Evolutionary conservation across 2,113 vertebrate species (phyloP), one percentile per base, ranked within the genome.

Genomic region (Neomonachus schauinslandi): DNA sequence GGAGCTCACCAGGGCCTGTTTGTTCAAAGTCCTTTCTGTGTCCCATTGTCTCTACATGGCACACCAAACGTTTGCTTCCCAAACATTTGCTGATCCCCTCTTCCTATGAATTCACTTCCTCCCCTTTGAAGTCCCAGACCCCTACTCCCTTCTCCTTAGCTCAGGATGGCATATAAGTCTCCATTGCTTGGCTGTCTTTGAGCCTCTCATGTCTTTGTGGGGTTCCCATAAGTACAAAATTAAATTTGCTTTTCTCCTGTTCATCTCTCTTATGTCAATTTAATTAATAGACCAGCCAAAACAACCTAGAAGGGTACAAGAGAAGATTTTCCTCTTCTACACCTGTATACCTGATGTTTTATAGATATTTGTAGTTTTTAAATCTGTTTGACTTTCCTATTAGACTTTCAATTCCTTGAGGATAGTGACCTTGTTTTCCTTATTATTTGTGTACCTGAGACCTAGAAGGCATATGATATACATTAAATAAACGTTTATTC

Each of bases 351-450:
- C 51, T 94, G 55, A 51, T 96, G 13, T 71, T 94, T 91, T 42
- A 61, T 55, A 77, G 22, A 10, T 84, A 69, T 82, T 91, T 95
- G 22, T 71, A 46, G 72, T 88, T 74, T 82, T 71, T 1, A 76
- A 67, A 94, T 15, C 13, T 51, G 55, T 51, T 77, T 96, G n/a
- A 59, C 28, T 96, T 95, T 97, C 65, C 59, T 83, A 36, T 72
- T 77, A 89, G 42, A 94, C 26, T 83, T 91, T 86, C 74, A 85
- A 55, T 76, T 94, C 77, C n/a, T 89, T 76, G 77, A 84, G 33
- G 16, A 36, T 22, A 39, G 28, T 33, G 57, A 83, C 28, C 39
- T 95, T 51, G 10, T 63, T 93, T 72, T 67, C 19, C 94, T 96
- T 93, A 59, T 91, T 80, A 93, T 76, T 89, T 92, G 84, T 77